Evolutionary conservation across 2,888 invertebrate species (phyloP), one percentile per base, ranked within the genome.

Genomic region (Rapana venosa): DNA sequence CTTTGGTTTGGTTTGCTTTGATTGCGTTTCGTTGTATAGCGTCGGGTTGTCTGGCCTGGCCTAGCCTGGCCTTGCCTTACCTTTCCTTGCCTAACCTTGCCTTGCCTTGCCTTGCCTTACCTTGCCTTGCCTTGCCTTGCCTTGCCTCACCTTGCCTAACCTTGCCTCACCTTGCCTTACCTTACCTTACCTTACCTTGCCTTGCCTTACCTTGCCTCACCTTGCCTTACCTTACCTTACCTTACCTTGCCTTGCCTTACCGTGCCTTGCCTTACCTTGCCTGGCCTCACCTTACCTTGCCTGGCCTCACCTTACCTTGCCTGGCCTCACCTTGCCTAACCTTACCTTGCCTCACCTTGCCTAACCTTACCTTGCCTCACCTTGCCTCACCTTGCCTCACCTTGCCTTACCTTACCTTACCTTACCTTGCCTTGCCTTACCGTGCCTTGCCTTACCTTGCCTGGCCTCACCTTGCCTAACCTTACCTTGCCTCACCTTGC

Each of bases 401-500:
- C 30, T 30, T 74, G 74, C 30, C 74, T 74, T 74, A n/a, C 30
- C 30, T n/a, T 74, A n/a, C 30, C 26, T 74, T 74, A n/a, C 74
- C 74, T 74, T 74, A n/a, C 30, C 74, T 30, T 74, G 74, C 30
- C 74, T 11, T 74, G 74, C 30, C 30, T 74, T 74, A 5, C 74
- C 74, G 8, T 35, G 35, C 79, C 79, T 79, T 56, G 56, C 85
- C 85, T 56, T 58, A n/a, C 30, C 85, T 30, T 84, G 36, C 84
- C 84, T 47, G 36, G 36, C 81, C 81, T 81, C 26, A 47, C 84
- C 84, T 47, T 58, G 84, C 84, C 84, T 47, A n/a, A 47, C 84
- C 84, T 47, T 58, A 47, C 84, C 84, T 47, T 58, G 84, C 47
- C 58, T 47, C 26, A 47, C 84, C 36, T 58, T 61, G 85, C 61